Conservation (phyloP, 2,888 invertebrate species). For the Melinaea menophilus region DNA sequence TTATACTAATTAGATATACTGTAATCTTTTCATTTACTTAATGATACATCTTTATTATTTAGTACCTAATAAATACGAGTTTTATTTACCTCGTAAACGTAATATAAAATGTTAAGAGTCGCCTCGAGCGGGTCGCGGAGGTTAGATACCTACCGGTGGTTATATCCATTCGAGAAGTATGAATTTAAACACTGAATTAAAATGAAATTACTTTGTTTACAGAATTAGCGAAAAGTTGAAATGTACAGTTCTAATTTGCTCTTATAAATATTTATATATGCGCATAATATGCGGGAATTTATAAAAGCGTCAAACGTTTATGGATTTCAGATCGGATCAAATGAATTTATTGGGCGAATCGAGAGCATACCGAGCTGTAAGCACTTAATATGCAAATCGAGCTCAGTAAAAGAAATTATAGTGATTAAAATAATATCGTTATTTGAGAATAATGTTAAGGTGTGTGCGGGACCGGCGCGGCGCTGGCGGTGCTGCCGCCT, state of each 20-base stretch:
- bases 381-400: constrained; percentile 18
- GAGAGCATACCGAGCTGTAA: constrained; percentile 14
- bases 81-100: too few relatives aligned
- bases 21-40: too few relatives aligned
- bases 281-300: not conserved
- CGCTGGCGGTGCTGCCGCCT: too few relatives aligned
- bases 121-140: too few relatives aligned
- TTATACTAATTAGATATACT: too few relatives aligned
- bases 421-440: constrained; percentile 13
- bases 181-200: not conserved
- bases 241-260: constrained; percentile 6
- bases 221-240: not conserved
- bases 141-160: too few relatives aligned
- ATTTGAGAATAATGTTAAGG: constrained; percentile 9
- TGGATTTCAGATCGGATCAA: constrained; percentile 12
- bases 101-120: too few relatives aligned
- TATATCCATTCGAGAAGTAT: not conserved
- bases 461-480: not conserved
- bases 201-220: not conserved
- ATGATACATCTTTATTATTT: too few relatives aligned
- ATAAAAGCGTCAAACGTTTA: constrained; percentile 3
- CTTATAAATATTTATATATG: constrained; percentile 1
- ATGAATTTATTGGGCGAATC: constrained; percentile 16
- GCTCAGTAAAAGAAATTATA: constrained; percentile 11
- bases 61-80: too few relatives aligned